Conservation (phyloP, 2,888 invertebrate genomes). For the Athalia cordata region DNA sequence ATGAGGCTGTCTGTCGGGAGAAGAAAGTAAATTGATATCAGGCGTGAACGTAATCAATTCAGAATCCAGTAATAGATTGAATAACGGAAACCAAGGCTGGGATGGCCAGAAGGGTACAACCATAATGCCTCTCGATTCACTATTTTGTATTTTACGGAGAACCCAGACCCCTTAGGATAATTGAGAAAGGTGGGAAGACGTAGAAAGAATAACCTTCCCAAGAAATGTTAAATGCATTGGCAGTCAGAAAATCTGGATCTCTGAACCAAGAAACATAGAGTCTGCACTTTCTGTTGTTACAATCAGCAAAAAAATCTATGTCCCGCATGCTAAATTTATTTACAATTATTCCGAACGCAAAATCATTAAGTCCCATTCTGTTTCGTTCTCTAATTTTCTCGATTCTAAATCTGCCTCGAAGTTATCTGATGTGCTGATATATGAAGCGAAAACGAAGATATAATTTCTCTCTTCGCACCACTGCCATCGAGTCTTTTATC, state of each 20-base stretch:
- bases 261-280: constrained; percentile 55
- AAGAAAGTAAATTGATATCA: constrained; percentile 47
- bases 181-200: constrained; percentile 60
- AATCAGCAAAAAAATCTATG: no score
- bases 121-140: constrained; percentile 61
- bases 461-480: no score
- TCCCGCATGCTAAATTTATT: no score
- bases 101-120: no score
- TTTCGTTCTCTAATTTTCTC: no score
- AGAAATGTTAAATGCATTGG: constrained; percentile 57
- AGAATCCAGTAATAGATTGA: constrained; percentile 25
- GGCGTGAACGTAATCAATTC: constrained; percentile 42
- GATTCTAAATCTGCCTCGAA: no score
- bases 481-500: constrained; percentile 16
- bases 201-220: constrained; percentile 52
- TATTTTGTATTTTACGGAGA: constrained; percentile 60
- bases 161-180: constrained; percentile 57
- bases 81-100: constrained; percentile 62
- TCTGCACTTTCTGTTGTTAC: constrained; percentile 56
- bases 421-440: no score
- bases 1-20: constrained; percentile 52
- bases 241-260: constrained; percentile 50
- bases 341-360: no score
- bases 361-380: no score
- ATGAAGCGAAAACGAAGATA: no score